phyloP scores from a whole-genome alignment of 2,113 vertebrate genomes.

The Halichoeres trimaculatus region DNA sequence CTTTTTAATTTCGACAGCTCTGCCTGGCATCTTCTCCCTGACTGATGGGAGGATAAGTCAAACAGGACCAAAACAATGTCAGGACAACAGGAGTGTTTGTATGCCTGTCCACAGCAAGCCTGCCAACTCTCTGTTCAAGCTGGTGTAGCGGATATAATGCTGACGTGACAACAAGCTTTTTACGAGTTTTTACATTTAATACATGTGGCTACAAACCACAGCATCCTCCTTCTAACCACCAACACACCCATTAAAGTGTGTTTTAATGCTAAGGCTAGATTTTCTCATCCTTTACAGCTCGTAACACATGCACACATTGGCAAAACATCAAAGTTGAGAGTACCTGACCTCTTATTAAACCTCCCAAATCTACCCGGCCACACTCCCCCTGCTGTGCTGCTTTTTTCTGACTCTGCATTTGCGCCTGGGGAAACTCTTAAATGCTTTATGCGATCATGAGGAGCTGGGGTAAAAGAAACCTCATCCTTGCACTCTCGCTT shows the following conservation, averaged over 20 bases:
- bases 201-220: slow-evolving; percentile 12
- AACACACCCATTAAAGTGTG: slow-evolving; percentile 9
- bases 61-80: neutral
- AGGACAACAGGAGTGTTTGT: neutral
- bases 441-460: slow-evolving; percentile 59
- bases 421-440: slow-evolving; percentile 58
- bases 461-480: slow-evolving; percentile 56
- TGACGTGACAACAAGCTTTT: slow-evolving; percentile 14
- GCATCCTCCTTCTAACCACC: neutral
- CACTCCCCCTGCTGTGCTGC: slow-evolving; percentile 24
- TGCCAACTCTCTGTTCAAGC: neutral
- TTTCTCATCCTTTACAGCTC: slow-evolving; percentile 24
- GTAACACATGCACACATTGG: slow-evolving; percentile 36
- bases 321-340: slow-evolving; percentile 32
- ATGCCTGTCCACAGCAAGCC: neutral
- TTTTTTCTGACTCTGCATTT: slow-evolving; percentile 45
- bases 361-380: neutral
- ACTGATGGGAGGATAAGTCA: neutral
- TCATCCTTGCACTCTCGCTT: slow-evolving; percentile 23
- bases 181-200: neutral
- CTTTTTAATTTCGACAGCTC: slow-evolving; percentile 41
- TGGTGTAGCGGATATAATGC: neutral
- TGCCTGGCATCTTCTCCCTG: neutral
- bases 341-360: slow-evolving; percentile 33
- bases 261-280: slow-evolving; percentile 14